Base-by-base conservation (phyloP, 2,888 invertebrate species). In the Campoplex capitator region DNA sequence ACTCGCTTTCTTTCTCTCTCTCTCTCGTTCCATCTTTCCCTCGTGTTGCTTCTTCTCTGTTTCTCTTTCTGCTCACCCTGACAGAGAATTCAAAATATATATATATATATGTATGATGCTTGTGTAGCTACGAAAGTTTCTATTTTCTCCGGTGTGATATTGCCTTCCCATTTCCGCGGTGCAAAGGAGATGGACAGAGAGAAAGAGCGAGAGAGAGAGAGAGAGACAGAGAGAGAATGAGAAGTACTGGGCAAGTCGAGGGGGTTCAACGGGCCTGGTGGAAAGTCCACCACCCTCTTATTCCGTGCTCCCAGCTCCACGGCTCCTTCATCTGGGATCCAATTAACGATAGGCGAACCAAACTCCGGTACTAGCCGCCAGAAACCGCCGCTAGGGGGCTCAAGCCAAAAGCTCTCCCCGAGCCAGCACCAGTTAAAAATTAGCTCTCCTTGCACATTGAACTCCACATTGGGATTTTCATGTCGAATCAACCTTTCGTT, bases 341-440 rank as follows among this genome's bases (percentile, higher is more conserved):
- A 92, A 93, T 92, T 92, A 93, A 92, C 92, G 92, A 92, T 91
- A 91, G 91, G 90, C 91, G 91, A 92, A 89, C 89, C 91, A 88
- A 91, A 91, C 91, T 90, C 92, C 87, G 84, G 83, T 88, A 89
- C 88, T 89, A 88, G 88, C 85, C 85, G 76, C 78, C 77, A 80
- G 80, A 71, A 77, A 71, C 48, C 76, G 68, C 54, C 78, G 81
- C 73, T 79, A 83, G 78, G 75, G 82, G 83, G 48, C 76, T 71
- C 76, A 48, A 75, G 77, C 84, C 67, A 51, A 76, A 77, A 77
- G 68, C 82, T 76, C 77, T 67, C 70, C 56, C 45, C 48, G 38
- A 83, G 76, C 79, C 80, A 77, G 71, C 62, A 88, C 88, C 89
- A 90, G 91, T 92, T 92, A 92, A 92, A 92, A 92, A 93, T 92